Evolutionary conservation across 2,797 vertebrate genomes (phyloP), one percentile per base, ranked within the genome.

Genomic region (Hydrophis major): DNA sequence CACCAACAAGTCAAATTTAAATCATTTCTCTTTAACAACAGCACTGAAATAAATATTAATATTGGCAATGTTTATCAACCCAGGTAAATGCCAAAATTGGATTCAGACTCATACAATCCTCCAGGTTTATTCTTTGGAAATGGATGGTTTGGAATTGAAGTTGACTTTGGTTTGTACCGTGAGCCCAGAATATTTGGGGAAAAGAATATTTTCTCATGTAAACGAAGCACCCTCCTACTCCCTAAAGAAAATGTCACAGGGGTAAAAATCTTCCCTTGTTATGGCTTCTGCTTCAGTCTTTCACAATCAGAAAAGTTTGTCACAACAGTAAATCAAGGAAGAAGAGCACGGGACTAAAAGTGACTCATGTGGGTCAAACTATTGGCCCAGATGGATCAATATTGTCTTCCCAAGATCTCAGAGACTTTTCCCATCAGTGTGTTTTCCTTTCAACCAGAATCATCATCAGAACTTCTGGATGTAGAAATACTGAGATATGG

Each of bases 1-100:
- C 93, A 57, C 11, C 94, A 69, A 93, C 96, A 95, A 97, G 95
- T 96, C 92, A 93, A 86, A 55, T 96, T 92, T 27, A 88, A 25
- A 42, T 25, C 37, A 83, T 83, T 83, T 25, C 8, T 78, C 74
- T 78, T 83, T 47, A 83, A 47, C 42, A 25, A 83, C 20, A 25
- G 20, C 2, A 2, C 74, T 47, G 74, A 47, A 83, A 83, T 47
- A 47, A 47, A 47, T 47, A 83, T 47, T 83, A 83, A 83, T 83
- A 83, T 47, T 25, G 74, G 42, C 42, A 25, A 25, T 47, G 74
- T 12, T 83, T 47, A 83, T 83, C 74, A 47, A 83, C 20, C 4
- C 66, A 89, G 37, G 60, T 27, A 69, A 89, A 93, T 66, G 60
- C 18, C 53, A 0, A 12, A 16, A 92, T 61, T 66, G 92, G 90